Evolutionary conservation across 2,797 vertebrate genomes (phyloP).

Genomic region (Lophotriccus pileatus): DNA sequence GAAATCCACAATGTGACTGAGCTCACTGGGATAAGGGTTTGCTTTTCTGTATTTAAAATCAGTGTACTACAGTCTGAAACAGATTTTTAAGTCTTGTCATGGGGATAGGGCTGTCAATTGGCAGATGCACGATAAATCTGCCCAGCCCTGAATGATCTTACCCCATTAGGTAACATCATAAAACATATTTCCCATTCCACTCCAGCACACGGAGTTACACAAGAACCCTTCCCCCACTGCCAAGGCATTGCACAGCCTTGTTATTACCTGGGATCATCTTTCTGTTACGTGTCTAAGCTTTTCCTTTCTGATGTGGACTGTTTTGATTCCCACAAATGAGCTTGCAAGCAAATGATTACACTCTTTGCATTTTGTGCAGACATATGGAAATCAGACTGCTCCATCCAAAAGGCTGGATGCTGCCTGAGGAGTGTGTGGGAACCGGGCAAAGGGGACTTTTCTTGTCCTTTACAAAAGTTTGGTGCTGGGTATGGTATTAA

Average conservation of each 20-base stretch:
- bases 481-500: not conserved
- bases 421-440: conserved; percentile 7
- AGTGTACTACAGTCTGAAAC: not conserved
- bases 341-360: not conserved
- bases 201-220: not conserved
- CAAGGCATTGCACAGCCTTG: not conserved
- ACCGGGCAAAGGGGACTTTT: not conserved
- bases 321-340: not conserved
- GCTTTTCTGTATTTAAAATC: not conserved
- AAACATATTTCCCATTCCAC: not conserved
- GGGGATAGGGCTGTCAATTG: not conserved
- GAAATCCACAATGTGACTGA: not conserved
- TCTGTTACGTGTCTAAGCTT: conserved; percentile 12
- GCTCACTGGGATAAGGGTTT: not conserved
- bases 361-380: not conserved
- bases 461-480: not conserved
- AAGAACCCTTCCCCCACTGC: not conserved
- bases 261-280: not conserved
- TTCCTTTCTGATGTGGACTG: not conserved
- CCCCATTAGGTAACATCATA: not conserved
- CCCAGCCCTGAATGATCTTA: not conserved
- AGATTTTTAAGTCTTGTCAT: not conserved
- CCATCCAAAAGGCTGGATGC: not conserved
- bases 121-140: not conserved
- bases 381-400: not conserved